Evolutionary conservation across 2,888 invertebrate genomes (phyloP).

Genomic region (Tetropium fuscum): DNA sequence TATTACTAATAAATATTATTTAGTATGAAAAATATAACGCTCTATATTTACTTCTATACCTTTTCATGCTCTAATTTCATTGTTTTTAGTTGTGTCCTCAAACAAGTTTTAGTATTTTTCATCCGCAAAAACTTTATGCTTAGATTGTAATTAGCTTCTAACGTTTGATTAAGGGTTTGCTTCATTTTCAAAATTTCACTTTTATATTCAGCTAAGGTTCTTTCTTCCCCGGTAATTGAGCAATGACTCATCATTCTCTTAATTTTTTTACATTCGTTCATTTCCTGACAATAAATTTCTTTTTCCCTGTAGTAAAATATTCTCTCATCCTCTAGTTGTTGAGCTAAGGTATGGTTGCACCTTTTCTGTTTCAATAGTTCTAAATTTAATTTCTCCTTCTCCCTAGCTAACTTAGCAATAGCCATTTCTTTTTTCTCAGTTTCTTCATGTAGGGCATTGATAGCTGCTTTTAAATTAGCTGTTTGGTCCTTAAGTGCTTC

Average conservation of each 20-base stretch:
- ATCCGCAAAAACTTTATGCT: slow-evolving; percentile 64
- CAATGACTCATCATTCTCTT: slow-evolving; percentile 53
- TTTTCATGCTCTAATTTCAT: slow-evolving; percentile 57
- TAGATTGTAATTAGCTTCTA: slow-evolving; percentile 65
- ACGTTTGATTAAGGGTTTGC: slow-evolving; percentile 59
- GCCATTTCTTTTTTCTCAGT: slow-evolving; percentile 67
- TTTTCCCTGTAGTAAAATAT: slow-evolving; percentile 70
- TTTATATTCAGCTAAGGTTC: slow-evolving; percentile 54
- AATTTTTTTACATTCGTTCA: slow-evolving; percentile 62
- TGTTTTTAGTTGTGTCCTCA: slow-evolving; percentile 57
- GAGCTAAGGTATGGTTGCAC: slow-evolving; percentile 66
- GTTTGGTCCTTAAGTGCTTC: slow-evolving; percentile 62
- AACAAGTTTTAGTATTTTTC: slow-evolving; percentile 62
- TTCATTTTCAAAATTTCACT: slow-evolving; percentile 62
- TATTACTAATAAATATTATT: background rate
- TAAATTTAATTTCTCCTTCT: slow-evolving; percentile 68
- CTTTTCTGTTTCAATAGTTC: slow-evolving; percentile 68
- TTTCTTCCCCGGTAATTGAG: slow-evolving; percentile 39
- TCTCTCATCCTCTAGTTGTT: slow-evolving; percentile 70
- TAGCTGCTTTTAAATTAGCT: slow-evolving; percentile 64
- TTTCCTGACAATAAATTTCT: slow-evolving; percentile 68
- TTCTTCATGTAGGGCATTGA: slow-evolving; percentile 65
- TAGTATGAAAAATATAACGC: background rate
- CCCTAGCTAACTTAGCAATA: slow-evolving; percentile 66
- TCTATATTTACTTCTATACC: slow-evolving; percentile 40